phyloP scores from a whole-genome alignment of 2,113 vertebrate genomes.

The Muscicapa adusta region DNA sequence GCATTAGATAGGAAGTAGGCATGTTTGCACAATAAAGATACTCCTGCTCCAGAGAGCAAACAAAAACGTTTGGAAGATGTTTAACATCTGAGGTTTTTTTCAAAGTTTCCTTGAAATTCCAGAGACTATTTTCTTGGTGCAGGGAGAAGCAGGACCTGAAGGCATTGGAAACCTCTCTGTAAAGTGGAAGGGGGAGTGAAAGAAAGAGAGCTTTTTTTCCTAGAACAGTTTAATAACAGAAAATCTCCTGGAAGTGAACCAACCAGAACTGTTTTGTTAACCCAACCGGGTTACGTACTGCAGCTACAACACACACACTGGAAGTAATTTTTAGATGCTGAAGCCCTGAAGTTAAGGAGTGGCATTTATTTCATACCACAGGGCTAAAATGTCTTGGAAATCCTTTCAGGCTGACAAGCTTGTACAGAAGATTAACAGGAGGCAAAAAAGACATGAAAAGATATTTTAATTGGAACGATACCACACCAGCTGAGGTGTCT shows the following conservation, averaged over 20 bases:
- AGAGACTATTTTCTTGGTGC: background rate
- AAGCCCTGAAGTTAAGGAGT: background rate
- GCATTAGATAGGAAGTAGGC: background rate
- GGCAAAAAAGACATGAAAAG: background rate
- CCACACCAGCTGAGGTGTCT: background rate
- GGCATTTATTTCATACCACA: background rate
- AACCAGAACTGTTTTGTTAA: constrained; percentile 36
- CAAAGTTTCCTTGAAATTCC: background rate
- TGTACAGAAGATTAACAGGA: background rate
- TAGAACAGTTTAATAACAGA: constrained; percentile 29
- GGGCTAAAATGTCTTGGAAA: background rate
- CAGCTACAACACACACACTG: background rate
- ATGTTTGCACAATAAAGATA: background rate
- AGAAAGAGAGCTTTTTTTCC: background rate
- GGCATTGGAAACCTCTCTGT: background rate
- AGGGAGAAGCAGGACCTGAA: background rate
- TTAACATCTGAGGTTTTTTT: background rate
- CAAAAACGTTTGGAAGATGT: background rate
- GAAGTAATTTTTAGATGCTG: background rate
- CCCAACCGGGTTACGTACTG: background rate
- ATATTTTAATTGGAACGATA: background rate
- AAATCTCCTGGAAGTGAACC: constrained; percentile 40
- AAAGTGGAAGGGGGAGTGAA: background rate
- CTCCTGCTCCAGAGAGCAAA: background rate
- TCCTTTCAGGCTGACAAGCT: background rate